Evolutionary conservation across 2,888 invertebrate species (phyloP).

Genomic region (Orchesella flavescens): DNA sequence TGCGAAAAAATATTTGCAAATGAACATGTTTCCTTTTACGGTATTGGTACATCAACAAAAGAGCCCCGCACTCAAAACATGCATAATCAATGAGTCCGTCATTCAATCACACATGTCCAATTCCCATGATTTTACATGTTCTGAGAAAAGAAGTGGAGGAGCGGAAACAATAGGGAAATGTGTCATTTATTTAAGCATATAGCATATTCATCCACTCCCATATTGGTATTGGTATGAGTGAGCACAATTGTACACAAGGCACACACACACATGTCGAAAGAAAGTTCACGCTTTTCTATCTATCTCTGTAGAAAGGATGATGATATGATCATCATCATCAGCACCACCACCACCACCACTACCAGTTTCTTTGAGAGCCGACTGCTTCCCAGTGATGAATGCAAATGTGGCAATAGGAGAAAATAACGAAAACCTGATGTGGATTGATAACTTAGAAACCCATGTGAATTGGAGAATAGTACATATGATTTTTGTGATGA

Average conservation of each 20-base stretch:
- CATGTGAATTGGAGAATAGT: neutral
- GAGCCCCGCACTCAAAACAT: neutral
- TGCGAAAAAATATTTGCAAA: too few relatives aligned
- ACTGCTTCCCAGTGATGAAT: too few relatives aligned
- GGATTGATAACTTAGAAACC: neutral
- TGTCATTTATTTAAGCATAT: slow-evolving; percentile 8
- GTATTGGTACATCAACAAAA: too few relatives aligned
- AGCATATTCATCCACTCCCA: neutral
- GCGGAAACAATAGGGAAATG: slow-evolving; percentile 13
- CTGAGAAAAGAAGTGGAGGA: neutral
- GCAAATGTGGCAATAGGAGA: neutral
- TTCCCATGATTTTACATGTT: slow-evolving; percentile 3
- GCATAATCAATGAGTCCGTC: neutral
- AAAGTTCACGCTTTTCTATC: too few relatives aligned
- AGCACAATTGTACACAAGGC: too few relatives aligned
- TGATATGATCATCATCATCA: too few relatives aligned
- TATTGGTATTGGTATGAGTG: too few relatives aligned
- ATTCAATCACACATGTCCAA: slow-evolving; percentile 13
- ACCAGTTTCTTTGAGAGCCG: too few relatives aligned
- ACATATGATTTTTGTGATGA: slow-evolving; percentile 1
- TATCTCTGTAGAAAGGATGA: too few relatives aligned
- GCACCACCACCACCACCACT: too few relatives aligned
- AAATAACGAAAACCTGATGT: neutral
- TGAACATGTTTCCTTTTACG: too few relatives aligned
- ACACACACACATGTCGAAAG: too few relatives aligned